These are phyloP conservation scores for Trypoxylon attenuatum DNA, from an alignment of 2,888 invertebrate species.

Conservation along the genomic window DNA sequence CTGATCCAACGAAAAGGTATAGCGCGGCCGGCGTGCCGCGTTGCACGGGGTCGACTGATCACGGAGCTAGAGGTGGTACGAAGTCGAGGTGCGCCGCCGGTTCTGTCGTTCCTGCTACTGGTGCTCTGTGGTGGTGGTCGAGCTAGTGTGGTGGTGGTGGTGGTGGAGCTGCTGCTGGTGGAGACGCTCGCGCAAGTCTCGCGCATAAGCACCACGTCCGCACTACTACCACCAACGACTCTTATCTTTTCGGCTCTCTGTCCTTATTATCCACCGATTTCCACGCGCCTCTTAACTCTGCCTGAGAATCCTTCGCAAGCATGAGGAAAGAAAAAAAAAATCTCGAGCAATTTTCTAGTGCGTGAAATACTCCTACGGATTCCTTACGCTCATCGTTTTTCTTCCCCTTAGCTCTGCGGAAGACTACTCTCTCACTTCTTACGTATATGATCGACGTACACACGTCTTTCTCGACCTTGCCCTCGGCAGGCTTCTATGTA, in stretches of 20 bases:
- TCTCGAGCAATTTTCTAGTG: too few relatives aligned
- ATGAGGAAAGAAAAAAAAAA: too few relatives aligned
- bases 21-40: constrained; percentile 72
- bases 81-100: constrained; percentile 56
- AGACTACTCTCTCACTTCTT: too few relatives aligned
- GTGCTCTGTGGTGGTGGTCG: constrained; percentile 10
- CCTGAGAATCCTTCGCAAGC: too few relatives aligned
- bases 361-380: too few relatives aligned
- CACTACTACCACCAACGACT: too few relatives aligned
- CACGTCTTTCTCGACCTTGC: not conserved
- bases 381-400: too few relatives aligned
- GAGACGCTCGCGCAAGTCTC: constrained; percentile 43
- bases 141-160: constrained; percentile 35
- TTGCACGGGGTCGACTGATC: constrained; percentile 74
- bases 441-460: too few relatives aligned
- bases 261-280: not conserved
- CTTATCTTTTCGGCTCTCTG: too few relatives aligned
- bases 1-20: constrained; percentile 37
- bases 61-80: constrained; percentile 56
- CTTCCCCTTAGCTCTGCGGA: too few relatives aligned
- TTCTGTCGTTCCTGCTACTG: constrained; percentile 37
- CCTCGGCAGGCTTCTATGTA: not conserved
- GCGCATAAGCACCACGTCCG: constrained; percentile 15
- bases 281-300: too few relatives aligned
- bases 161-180: constrained; percentile 49